Conservation (phyloP, 1,140 invertebrate species). For the Copidosoma floridanum region DNA sequence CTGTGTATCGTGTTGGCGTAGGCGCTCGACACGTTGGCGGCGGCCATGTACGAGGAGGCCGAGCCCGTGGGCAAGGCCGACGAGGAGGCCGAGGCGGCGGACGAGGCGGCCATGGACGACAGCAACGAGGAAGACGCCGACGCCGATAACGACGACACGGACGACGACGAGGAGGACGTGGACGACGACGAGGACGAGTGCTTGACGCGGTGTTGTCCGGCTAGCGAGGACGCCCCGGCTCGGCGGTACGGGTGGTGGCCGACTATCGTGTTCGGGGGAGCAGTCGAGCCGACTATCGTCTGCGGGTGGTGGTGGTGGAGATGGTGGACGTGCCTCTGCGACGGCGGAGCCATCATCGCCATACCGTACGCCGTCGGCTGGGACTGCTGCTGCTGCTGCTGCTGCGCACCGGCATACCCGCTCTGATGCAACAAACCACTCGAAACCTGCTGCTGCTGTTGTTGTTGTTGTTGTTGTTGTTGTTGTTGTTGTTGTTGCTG, state of each 20-base stretch:
- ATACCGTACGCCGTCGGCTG: constrained; percentile 32
- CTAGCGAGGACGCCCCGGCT: background rate
- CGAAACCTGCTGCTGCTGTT: constrained; percentile 25
- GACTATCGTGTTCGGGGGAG: constrained; percentile 1
- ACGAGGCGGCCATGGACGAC: constrained; percentile 9
- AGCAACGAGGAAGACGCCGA: constrained; percentile 21
- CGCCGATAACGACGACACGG: constrained; percentile 1
- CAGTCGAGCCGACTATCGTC: constrained; percentile 31
- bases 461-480: constrained; percentile 33
- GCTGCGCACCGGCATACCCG: constrained; percentile 10
- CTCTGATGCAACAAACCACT: constrained; percentile 33
- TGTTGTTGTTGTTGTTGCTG: constrained; percentile 40
- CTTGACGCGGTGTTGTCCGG: constrained; percentile 22
- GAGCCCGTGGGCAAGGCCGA: constrained; percentile 18
- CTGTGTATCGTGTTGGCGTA: constrained; percentile 46
- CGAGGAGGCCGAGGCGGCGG: constrained; percentile 13
- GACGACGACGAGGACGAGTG: constrained; percentile 18
- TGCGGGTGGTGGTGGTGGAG: constrained; percentile 31
- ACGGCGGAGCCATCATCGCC: constrained; percentile 9
- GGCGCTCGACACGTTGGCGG: constrained; percentile 33
- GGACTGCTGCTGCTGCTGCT: constrained; percentile 32
- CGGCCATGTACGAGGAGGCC: constrained; percentile 25
- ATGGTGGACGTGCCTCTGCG: background rate
- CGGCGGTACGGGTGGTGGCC: constrained; percentile 19
- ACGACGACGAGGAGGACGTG: constrained; percentile 1